Evolutionary conservation across 2,797 vertebrate genomes (phyloP), one percentile per base, ranked within the genome.

Genomic region (Peromyscus attwateri): DNA sequence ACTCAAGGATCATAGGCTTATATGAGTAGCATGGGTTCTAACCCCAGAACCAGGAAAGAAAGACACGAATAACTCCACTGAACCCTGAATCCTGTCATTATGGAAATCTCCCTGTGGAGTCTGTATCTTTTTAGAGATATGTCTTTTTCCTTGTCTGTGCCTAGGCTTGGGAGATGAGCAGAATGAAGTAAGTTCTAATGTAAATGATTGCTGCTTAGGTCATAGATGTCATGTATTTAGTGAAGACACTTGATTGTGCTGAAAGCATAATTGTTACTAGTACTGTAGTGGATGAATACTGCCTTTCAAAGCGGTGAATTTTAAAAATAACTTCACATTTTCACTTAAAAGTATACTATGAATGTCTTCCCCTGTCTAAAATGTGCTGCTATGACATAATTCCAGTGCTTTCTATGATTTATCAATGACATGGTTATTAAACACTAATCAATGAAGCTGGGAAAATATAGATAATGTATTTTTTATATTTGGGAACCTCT

Each of bases 371-470:
- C 62, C 0, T 82, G n/a, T 73, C 27, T 71, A 76, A 66, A 84
- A 79, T 49, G 25, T 14, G 64, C 40, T 70, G 68, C 2, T 29
- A 0, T 68, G 55, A 49, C 34, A 46, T 84, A n/a, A 76, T 89
- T 95, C 79, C 16, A 52, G 66, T 23, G 34, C 46, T 87, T 17
- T 84, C 79, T 31, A 40, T 92, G 60, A n/a, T 37, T 62, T 71
- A 40, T 57, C 96, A 89, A 43, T 82, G 40, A 27, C 70, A 46
- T 4, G 55, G 31, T 57, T 88, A 31, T 88, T 96, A 89, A 62
- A 52, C 3, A 70, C 29, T 40, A 29, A 62, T 62, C 37, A 70
- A 4, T 55, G 89, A 73, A 88, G 49, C 21, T 46, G 17, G 3
- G 13, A 77, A 64, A 60, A 75, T 57, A 52, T 1, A 81, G 43